These are phyloP conservation scores for Cetoscarus ocellatus DNA, from an alignment of 2,797 vertebrate genomes.

Conservation along the genomic window DNA sequence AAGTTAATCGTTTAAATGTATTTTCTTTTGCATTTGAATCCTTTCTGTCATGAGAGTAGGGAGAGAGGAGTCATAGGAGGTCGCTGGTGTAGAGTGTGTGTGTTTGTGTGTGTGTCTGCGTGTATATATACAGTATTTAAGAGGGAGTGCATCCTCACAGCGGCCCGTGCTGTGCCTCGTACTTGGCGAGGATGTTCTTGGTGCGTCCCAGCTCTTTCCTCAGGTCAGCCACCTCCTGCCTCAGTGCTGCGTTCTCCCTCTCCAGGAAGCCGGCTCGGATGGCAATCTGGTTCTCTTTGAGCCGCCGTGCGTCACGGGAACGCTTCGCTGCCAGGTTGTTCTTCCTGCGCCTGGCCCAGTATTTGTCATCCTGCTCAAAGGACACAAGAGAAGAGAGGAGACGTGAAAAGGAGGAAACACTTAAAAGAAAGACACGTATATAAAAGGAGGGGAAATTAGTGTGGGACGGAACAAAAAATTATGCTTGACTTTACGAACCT, in stretches of 20 bases:
- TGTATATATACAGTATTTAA: constrained; percentile 7
- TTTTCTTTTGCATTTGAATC: neutral
- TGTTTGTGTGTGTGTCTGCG: constrained; percentile 40
- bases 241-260: constrained; percentile 93
- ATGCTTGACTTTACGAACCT: too few species aligned
- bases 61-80: neutral
- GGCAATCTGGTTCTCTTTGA: constrained; percentile 98
- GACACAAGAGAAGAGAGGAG: constrained; percentile 47
- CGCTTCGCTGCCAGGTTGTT: constrained; percentile 97
- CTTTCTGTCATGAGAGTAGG: constrained; percentile 1
- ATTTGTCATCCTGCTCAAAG: constrained; percentile 91
- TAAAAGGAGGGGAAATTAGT: neutral
- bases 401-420: constrained; percentile 5
- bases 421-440: neutral
- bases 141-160: constrained; percentile 85
- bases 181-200: constrained; percentile 92
- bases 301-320: constrained; percentile 91
- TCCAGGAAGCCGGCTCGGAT: constrained; percentile 94
- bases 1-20: too few species aligned
- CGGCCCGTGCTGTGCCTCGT: constrained; percentile 88
- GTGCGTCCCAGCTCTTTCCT: constrained; percentile 92
- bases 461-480: too few species aligned
- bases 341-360: constrained; percentile 96
- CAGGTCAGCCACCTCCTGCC: constrained; percentile 92
- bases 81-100: constrained; percentile 23